Evolutionary conservation across 1,140 invertebrate species (phyloP).

Genomic region (Bombus picipes): DNA sequence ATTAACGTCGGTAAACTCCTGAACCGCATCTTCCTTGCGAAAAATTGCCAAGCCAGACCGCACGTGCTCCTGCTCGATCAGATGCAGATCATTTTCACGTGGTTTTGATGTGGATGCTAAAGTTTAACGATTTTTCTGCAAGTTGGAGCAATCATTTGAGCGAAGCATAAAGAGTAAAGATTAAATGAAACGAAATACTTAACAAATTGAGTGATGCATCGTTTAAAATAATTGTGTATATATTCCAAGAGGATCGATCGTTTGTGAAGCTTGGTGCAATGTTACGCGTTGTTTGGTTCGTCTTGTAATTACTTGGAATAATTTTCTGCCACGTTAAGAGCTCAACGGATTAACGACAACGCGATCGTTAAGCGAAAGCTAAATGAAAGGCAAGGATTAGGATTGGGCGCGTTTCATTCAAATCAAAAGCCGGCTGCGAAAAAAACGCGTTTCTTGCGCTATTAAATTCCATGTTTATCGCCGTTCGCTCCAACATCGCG

Average conservation of each 20-base stretch:
- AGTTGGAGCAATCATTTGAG: no score
- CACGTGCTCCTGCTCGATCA: not conserved
- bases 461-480: constrained; percentile 30
- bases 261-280: not conserved
- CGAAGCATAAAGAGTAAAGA: no score
- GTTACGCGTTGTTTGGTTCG: not conserved
- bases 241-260: not conserved
- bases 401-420: constrained; percentile 3
- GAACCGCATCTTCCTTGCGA: not conserved
- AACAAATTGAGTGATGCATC: no score
- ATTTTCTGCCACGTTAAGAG: not conserved
- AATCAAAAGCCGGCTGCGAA: not conserved
- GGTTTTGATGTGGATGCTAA: no score
- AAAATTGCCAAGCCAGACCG: not conserved
- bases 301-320: constrained; percentile 18
- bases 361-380: constrained; percentile 9
- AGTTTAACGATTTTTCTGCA: no score
- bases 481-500: not conserved
- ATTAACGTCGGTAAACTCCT: not conserved
- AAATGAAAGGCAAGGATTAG: constrained; percentile 25
- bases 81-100: not conserved
- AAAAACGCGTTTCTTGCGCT: constrained; percentile 10
- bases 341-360: constrained; percentile 20
- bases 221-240: no score
- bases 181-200: no score